Conservation (phyloP, 2,797 vertebrate genomes). For the Cetoscarus ocellatus region DNA sequence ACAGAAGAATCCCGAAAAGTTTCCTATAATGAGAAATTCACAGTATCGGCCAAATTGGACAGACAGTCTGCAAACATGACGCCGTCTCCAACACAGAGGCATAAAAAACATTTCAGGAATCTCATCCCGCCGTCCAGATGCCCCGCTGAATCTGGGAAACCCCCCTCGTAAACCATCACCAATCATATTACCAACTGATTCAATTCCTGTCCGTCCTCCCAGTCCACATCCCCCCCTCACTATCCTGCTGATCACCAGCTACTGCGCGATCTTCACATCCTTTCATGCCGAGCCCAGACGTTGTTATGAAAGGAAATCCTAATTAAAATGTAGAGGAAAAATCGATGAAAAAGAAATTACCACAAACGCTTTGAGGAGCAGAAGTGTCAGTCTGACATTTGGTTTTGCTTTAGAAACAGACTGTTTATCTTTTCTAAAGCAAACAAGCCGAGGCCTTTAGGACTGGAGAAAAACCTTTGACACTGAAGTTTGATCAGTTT, state of each 20-base stretch:
- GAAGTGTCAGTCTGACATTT: constrained; percentile 30
- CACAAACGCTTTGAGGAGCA: neutral
- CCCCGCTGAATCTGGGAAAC: constrained; percentile 43
- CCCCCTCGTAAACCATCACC: constrained; percentile 13
- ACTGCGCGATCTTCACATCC: constrained; percentile 15
- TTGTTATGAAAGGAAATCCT: constrained; percentile 35
- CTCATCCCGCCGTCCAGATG: constrained; percentile 21
- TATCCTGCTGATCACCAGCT: constrained; percentile 35
- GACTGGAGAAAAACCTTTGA: neutral
- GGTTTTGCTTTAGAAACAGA: constrained; percentile 14
- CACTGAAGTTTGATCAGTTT: constrained; percentile 9
- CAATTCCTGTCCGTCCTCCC: constrained; percentile 38
- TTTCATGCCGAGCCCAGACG: constrained; percentile 40
- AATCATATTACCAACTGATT: too few relatives aligned
- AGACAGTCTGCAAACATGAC: too few relatives aligned
- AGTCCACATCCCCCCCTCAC: constrained; percentile 30
- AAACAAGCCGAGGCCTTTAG: neutral
- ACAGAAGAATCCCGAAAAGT: too few relatives aligned
- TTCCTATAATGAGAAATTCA: too few relatives aligned
- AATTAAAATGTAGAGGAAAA: constrained; percentile 30
- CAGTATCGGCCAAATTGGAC: too few relatives aligned
- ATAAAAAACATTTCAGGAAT: constrained; percentile 27
- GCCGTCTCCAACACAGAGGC: too few relatives aligned
- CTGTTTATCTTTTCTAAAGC: constrained; percentile 18
- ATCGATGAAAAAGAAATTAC: constrained; percentile 13